Percentiles rank a stretch among this genome's conserved stretches.
Conservation (phyloP, 2,797 vertebrate genomes). For the Streptopelia turtur region DNA sequence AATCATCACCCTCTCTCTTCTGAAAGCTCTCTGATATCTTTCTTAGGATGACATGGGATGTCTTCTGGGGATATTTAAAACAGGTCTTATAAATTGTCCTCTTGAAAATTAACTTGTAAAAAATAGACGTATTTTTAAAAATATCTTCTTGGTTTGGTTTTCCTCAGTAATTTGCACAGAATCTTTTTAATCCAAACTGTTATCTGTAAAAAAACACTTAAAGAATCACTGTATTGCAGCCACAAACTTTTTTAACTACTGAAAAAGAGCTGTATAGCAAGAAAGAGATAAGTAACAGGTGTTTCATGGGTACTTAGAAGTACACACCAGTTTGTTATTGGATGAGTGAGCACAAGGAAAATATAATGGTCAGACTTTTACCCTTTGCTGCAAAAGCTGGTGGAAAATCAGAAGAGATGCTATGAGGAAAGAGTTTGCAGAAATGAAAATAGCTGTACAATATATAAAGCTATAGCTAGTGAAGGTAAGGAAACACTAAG, state of each 20-base stretch:
- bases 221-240: not conserved
- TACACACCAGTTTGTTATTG: not conserved
- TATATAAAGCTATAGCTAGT: not conserved
- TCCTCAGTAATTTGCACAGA: not conserved
- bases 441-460: not conserved
- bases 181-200: not conserved
- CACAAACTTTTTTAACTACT: not conserved
- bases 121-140: not conserved
- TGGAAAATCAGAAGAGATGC: not conserved
- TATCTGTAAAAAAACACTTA: not conserved
- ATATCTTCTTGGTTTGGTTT: not conserved
- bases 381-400: not conserved
- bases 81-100: not conserved
- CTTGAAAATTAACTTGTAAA: not conserved
- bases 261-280: not conserved
- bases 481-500: not conserved
- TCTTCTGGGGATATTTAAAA: not conserved
- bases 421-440: not conserved
- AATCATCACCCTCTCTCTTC: not conserved
- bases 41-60: not conserved
- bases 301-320: not conserved
- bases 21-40: not conserved
- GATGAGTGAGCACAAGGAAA: not conserved
- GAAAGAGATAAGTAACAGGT: not conserved
- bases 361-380: not conserved